Conservation (phyloP, 1,140 invertebrate species). For the Trichomalopsis sarcophagae region DNA sequence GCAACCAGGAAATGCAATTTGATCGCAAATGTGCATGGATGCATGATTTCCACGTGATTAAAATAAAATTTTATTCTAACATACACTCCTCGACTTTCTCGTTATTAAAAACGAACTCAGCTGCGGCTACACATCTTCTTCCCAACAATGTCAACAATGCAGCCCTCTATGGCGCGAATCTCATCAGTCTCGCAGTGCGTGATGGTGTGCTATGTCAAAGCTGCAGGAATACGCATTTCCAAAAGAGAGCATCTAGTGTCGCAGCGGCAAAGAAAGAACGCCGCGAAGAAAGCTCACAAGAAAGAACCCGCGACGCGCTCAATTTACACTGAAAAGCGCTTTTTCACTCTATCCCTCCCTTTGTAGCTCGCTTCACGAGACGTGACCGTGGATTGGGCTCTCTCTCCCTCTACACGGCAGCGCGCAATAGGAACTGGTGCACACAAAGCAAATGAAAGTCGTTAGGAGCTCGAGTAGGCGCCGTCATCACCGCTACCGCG, state of each 20-base stretch:
- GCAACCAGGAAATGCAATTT: background rate
- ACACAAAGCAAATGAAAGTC: slow-evolving; percentile 32
- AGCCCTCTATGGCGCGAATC: too few species aligned
- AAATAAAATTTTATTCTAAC: too few species aligned
- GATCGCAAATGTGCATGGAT: too few species aligned
- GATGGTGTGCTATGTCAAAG: background rate
- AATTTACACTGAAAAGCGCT: background rate
- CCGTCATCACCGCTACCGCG: background rate
- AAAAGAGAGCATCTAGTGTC: background rate
- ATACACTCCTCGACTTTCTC: too few species aligned
- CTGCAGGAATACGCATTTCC: background rate
- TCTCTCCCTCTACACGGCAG: background rate
- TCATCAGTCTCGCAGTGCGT: too few species aligned
- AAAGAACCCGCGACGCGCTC: background rate
- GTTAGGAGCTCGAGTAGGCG: background rate
- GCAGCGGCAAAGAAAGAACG: background rate
- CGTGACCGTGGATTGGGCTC: background rate
- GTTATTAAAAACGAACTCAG: too few species aligned
- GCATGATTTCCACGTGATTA: too few species aligned
- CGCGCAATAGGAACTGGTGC: slow-evolving; percentile 5
- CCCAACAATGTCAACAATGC: too few species aligned
- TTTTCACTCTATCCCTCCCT: background rate
- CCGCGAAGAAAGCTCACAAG: background rate
- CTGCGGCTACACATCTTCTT: too few species aligned
- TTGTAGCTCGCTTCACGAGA: background rate